A percentile compares a stretch with the other conserved stretches of the same genome.
Evolutionary conservation across 2,113 vertebrate genomes (phyloP).

Genomic region (Gila orcuttii): DNA sequence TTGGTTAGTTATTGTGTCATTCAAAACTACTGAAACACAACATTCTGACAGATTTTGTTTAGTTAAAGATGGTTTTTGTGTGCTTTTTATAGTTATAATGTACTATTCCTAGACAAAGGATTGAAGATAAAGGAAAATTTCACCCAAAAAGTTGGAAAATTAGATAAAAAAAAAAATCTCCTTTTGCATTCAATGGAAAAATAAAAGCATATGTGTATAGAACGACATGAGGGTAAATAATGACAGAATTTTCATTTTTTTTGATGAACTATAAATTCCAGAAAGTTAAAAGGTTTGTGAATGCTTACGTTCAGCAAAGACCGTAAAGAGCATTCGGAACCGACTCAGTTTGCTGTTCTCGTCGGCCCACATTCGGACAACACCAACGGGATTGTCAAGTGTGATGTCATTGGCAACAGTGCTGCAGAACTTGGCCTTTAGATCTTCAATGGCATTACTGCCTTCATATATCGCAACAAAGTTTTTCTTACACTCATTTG

Average conservation of each 20-base stretch:
- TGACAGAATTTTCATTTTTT: neutral
- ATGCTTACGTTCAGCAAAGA: constrained; percentile 91
- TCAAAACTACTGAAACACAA: neutral
- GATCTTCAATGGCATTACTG: constrained; percentile 92
- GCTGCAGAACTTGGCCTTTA: constrained; percentile 98
- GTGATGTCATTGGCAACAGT: constrained; percentile 92
- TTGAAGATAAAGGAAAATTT: neutral
- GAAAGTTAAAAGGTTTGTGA: neutral
- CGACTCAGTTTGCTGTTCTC: constrained; percentile 89
- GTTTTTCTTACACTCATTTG: constrained; percentile 97
- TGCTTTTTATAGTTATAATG: neutral
- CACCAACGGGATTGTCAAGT: constrained; percentile 85
- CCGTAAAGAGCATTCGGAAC: constrained; percentile 93
- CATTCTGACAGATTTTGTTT: neutral
- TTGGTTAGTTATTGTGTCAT: neutral
- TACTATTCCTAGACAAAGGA: neutral
- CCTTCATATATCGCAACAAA: constrained; percentile 96
- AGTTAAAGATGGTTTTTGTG: neutral
- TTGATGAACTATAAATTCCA: neutral
- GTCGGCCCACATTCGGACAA: constrained; percentile 97
- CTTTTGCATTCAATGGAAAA: neutral
- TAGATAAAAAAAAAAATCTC: neutral
- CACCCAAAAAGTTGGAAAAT: neutral
- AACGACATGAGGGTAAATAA: neutral
- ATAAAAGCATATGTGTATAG: neutral